Conservation (phyloP, 2,797 vertebrate species). For the Gouania willdenowi region DNA sequence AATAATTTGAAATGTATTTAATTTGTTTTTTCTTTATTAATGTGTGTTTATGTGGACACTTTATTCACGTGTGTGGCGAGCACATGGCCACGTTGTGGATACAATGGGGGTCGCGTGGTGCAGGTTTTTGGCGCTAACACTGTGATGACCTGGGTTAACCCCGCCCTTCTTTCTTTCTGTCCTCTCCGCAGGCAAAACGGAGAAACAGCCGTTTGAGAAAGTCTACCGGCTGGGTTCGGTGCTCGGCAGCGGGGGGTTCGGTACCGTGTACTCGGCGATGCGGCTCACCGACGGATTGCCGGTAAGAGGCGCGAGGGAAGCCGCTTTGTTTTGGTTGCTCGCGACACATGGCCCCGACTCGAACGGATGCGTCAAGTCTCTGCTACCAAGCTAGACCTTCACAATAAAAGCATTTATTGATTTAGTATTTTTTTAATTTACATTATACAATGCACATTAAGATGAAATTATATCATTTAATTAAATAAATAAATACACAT, state of each 20-base stretch:
- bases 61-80: too few species aligned
- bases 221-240: conserved; percentile 87
- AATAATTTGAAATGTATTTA: too few species aligned
- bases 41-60: too few species aligned
- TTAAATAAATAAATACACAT: too few species aligned
- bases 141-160: too few species aligned
- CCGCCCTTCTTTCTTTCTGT: not conserved
- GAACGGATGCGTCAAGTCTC: not conserved
- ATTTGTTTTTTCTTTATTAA: too few species aligned
- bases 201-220: conserved; percentile 88
- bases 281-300: conserved; percentile 84
- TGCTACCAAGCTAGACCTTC: conserved; percentile 1
- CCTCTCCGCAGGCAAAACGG: conserved; percentile 81
- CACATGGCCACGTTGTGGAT: too few species aligned
- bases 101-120: too few species aligned
- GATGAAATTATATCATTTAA: too few species aligned
- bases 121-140: conserved; percentile 57
- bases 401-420: conserved; percentile 25
- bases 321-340: conserved; percentile 52
- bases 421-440: too few species aligned
- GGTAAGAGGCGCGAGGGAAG: conserved; percentile 68
- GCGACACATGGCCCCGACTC: conserved; percentile 35
- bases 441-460: too few species aligned
- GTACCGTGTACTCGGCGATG: conserved; percentile 86
- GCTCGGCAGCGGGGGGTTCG: conserved; percentile 90